Base-by-base conservation (phyloP, 2,888 invertebrate species). In the Aleiodes alternator region DNA sequence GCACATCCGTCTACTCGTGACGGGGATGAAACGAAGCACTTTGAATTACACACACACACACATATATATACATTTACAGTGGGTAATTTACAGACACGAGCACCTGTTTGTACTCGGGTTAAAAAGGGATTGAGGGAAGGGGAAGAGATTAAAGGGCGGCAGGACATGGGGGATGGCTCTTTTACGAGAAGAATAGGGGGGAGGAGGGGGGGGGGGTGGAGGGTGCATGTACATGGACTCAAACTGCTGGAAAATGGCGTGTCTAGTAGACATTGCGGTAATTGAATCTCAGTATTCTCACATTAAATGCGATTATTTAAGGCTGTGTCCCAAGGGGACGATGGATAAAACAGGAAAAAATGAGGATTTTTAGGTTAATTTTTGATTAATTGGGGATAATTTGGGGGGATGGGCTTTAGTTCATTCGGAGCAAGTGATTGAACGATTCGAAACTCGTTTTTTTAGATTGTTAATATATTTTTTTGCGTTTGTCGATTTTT, bases 241-340 rank as follows among this genome's bases (percentile, higher is more conserved):
- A 38, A 8, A 7, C 6, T 8, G 38, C 6, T 83, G 83, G 85
- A 85, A 76, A 76, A 87, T 88, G 85, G 87, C 88, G 88, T 88
- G 88, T 86, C 82, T 87, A 84, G 83, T 86, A 87, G 89, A 87
- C 89, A 86, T 89, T 88, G 88, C 86, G 89, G 89, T 89, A 89
- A 89, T 89, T 89, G 89, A 89, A 89, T 89, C 88, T 86, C 85
- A 82, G 87, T 85, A 85, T 85, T 86, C 85, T 57, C 50, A 50
- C 50, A 55, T 16, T 16, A 23, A 23, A 23, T 23, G 23, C 23
- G 23, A 23, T 23, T 23, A 23, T 23, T 23, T 23, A 23, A 23
- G 23, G 23, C 2, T 23, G 23, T 23, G 23, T 23, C 23, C 23
- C 23, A 23, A 23, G 23, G 23, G 23, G 2, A 23, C n/a, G 23